These are phyloP conservation scores for Sebastes fasciatus DNA, from an alignment of 2,113 vertebrate species.

Conservation along the genomic window DNA sequence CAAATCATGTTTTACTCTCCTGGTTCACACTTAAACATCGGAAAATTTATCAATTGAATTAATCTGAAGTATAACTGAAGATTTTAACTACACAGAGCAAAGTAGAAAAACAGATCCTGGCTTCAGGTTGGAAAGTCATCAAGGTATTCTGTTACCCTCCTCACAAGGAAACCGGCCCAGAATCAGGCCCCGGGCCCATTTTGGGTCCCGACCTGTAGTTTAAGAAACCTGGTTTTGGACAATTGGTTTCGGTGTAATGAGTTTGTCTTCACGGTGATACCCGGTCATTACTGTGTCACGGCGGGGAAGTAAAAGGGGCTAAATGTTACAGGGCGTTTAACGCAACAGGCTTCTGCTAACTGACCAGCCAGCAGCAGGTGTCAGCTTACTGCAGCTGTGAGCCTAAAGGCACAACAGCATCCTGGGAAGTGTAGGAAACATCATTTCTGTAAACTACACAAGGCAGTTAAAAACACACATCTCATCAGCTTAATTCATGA, in stretches of 20 bases:
- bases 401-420: slow-evolving; percentile 3
- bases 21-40: neutral
- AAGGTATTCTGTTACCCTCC: slow-evolving; percentile 23
- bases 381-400: slow-evolving; percentile 47
- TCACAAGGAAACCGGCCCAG: slow-evolving; percentile 12
- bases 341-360: slow-evolving; percentile 2
- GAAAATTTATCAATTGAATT: neutral
- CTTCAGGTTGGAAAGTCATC: neutral
- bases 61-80: neutral
- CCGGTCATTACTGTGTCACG: slow-evolving; percentile 48
- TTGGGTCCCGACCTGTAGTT: slow-evolving; percentile 23
- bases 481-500: neutral
- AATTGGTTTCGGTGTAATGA: slow-evolving; percentile 60
- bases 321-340: slow-evolving; percentile 53
- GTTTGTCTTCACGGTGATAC: slow-evolving; percentile 44
- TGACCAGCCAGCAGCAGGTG: slow-evolving; percentile 19
- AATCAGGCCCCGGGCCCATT: slow-evolving; percentile 9
- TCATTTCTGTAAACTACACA: neutral
- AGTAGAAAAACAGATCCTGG: slow-evolving; percentile 3
- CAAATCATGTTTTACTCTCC: neutral
- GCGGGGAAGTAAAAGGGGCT: slow-evolving; percentile 33
- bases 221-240: slow-evolving; percentile 19
- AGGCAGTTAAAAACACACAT: neutral
- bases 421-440: slow-evolving; percentile 18
- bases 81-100: neutral